Percentiles rank a stretch among this genome's conserved stretches.
phyloP scores from a whole-genome alignment of 2,888 invertebrate genomes.

The Yponomeuta cagnagella region DNA sequence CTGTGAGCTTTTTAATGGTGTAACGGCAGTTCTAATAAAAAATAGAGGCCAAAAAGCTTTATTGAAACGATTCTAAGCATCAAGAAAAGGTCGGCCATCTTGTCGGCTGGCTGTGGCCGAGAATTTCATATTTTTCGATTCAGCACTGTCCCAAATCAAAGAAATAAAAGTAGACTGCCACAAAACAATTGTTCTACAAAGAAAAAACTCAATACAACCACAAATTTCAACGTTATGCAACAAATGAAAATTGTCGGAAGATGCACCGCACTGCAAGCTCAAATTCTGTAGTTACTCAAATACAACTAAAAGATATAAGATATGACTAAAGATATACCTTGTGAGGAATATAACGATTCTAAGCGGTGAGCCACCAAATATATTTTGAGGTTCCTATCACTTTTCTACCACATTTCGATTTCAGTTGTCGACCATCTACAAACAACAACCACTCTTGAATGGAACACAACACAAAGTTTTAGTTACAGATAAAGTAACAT shows the following conservation, averaged over 20 bases:
- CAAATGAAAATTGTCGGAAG: constrained; percentile 40
- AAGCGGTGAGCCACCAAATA: background rate
- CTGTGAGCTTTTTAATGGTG: background rate
- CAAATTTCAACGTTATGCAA: constrained; percentile 36
- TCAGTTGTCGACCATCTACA: constrained; percentile 1
- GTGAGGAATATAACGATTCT: background rate
- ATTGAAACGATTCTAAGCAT: constrained; percentile 58
- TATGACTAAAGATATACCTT: background rate
- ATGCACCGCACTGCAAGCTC: constrained; percentile 58
- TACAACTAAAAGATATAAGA: background rate
- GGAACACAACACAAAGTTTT: background rate
- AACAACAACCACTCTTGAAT: constrained; percentile 3
- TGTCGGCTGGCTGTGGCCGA: constrained; percentile 74
- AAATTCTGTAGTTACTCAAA: constrained; percentile 51
- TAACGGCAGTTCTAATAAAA: constrained; percentile 25
- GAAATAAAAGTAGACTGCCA: constrained; percentile 35
- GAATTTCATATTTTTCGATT: constrained; percentile 49
- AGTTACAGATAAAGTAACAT: background rate
- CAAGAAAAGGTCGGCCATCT: constrained; percentile 75
- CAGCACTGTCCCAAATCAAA: constrained; percentile 44
- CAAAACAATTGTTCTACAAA: constrained; percentile 34
- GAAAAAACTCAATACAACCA: constrained; percentile 36
- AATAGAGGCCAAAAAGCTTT: constrained; percentile 20
- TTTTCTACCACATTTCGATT: constrained; percentile 1
- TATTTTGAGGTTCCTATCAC: background rate